Conservation (phyloP, 2,888 invertebrate genomes). For the Malthinus flaveolus region DNA sequence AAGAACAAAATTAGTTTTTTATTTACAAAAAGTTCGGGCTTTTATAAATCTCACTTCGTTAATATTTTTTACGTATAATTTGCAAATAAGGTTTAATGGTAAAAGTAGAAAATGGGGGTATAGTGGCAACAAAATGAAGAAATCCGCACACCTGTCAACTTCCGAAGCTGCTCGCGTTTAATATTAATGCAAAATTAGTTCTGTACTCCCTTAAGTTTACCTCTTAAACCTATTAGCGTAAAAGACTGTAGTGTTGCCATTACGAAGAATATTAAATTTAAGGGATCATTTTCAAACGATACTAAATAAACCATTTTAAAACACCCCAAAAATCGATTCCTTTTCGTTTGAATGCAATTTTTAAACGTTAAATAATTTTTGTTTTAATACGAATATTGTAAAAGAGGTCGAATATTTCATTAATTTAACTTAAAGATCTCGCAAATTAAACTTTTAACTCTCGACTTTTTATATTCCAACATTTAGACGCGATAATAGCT, state of each 20-base stretch:
- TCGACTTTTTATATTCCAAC: slow-evolving; percentile 28
- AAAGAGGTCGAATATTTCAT: slow-evolving; percentile 20
- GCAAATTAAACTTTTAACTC: slow-evolving; percentile 24
- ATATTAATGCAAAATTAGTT: slow-evolving; percentile 33
- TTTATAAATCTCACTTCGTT: too few relatives aligned
- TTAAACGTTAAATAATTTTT: too few relatives aligned
- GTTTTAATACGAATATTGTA: too few relatives aligned
- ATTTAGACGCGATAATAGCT: slow-evolving; percentile 39
- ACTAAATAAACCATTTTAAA: slow-evolving; percentile 12
- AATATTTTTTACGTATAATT: too few relatives aligned
- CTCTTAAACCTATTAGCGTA: slow-evolving; percentile 32
- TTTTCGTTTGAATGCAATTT: neutral
- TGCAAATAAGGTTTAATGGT: too few relatives aligned
- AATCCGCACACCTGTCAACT: slow-evolving; percentile 30
- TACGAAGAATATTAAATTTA: slow-evolving; percentile 22
- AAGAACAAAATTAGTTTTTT: too few relatives aligned
- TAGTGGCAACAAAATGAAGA: slow-evolving; percentile 26
- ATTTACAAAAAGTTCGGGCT: too few relatives aligned
- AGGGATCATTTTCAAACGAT: slow-evolving; percentile 7
- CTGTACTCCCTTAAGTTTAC: slow-evolving; percentile 25
- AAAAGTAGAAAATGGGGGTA: too few relatives aligned
- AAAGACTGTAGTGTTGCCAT: slow-evolving; percentile 21
- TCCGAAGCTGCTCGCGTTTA: slow-evolving; percentile 23
- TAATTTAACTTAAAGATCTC: slow-evolving; percentile 25
- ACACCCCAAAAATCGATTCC: neutral